A percentile compares a stretch with the other conserved stretches of the same genome.
Conservation (phyloP, 2,888 invertebrate genomes). For the Lepidocyrtoides sp. region DNA sequence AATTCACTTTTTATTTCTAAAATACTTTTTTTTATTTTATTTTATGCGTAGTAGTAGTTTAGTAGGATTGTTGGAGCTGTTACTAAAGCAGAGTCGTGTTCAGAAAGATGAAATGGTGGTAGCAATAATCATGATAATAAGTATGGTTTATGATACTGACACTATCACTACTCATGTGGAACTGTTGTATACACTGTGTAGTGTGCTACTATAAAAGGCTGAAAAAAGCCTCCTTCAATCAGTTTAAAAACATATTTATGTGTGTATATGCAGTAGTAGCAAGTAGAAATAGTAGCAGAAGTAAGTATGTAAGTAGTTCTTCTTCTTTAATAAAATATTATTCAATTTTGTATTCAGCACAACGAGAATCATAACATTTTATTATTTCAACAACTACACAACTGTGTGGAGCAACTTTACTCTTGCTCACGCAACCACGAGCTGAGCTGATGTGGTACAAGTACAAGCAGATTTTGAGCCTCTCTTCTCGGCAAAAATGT, state of each 20-base stretch:
- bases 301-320: neutral
- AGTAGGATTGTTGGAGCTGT: neutral
- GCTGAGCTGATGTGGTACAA: conserved; percentile 54
- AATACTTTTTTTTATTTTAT: too few relatives aligned
- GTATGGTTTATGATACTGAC: conserved; percentile 12
- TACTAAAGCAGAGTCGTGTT: neutral
- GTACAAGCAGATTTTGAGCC: conserved; percentile 48
- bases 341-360: conserved; percentile 48
- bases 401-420: conserved; percentile 54
- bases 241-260: neutral
- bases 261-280: neutral
- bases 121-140: neutral
- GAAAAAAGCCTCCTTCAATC: conserved; percentile 27
- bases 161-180: conserved; percentile 44
- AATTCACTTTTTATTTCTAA: neutral
- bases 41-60: conserved; percentile 5
- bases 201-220: neutral
- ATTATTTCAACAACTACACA: conserved; percentile 6
- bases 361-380: conserved; percentile 46
- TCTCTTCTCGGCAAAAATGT: conserved; percentile 15
- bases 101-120: conserved; percentile 14
- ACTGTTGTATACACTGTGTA: neutral
- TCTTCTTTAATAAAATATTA: conserved; percentile 45
- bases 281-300: neutral
- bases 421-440: conserved; percentile 73